These are phyloP conservation scores for Ciona savignyi DNA, from an alignment of 23 tunicate species.

Conservation along the genomic window DNA sequence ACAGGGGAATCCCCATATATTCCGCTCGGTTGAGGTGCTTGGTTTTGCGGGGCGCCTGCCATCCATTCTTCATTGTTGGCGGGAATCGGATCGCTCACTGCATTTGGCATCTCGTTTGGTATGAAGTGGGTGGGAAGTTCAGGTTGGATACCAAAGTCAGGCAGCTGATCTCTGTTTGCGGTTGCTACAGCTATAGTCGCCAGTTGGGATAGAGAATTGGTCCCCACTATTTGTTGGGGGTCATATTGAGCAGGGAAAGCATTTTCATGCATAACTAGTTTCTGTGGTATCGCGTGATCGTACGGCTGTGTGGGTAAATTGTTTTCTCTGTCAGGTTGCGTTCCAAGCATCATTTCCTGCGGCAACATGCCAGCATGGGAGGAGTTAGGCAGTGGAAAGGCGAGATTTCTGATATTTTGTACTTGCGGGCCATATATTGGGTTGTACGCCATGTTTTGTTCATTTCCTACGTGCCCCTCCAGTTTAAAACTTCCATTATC, in stretches of 20 bases:
- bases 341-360: conserved; percentile 5
- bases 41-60: neutral
- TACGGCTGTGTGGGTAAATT: conserved; percentile 1
- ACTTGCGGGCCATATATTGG: conserved; percentile 22
- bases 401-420: conserved; percentile 7
- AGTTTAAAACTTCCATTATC: conserved; percentile 9
- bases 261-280: neutral
- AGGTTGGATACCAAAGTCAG: neutral
- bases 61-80: conserved; percentile 8
- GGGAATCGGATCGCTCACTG: neutral
- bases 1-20: conserved; percentile 16
- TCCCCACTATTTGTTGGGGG: conserved; percentile 8
- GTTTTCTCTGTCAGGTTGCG: neutral
- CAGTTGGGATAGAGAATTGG: conserved; percentile 47
- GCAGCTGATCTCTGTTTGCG: conserved; percentile 31
- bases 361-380: neutral
- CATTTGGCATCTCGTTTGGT: conserved; percentile 14
- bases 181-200: conserved; percentile 74
- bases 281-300: neutral
- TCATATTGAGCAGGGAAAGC: conserved; percentile 3
- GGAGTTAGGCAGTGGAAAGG: neutral
- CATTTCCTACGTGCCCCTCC: neutral
- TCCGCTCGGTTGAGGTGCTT: conserved; percentile 11
- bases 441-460: conserved; percentile 3
- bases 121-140: neutral